A percentile compares a stretch with the other conserved stretches of the same genome.
phyloP scores from a whole-genome alignment of 2,888 invertebrate genomes.

The Cephonodes hylas region DNA sequence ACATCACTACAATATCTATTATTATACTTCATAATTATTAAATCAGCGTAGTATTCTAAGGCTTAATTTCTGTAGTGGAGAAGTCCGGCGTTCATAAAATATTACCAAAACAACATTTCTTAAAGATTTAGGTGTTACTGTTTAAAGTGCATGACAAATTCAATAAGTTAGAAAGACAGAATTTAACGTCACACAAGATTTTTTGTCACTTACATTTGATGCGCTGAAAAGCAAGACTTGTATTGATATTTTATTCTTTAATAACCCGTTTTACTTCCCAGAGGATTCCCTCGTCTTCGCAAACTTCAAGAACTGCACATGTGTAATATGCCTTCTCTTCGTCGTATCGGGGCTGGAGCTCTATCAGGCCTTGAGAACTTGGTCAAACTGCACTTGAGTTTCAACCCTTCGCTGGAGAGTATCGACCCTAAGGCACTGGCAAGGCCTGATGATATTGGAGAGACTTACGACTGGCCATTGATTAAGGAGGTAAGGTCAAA shows the following conservation, averaged over 20 bases:
- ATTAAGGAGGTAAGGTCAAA: conserved; percentile 79
- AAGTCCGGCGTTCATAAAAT: no score
- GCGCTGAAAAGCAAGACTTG: no score
- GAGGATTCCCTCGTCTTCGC: conserved; percentile 83
- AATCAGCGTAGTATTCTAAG: no score
- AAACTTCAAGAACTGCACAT: conserved; percentile 85
- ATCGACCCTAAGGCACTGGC: conserved; percentile 84
- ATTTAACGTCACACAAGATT: no score
- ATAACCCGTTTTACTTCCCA: conserved; percentile 43
- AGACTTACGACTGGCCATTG: conserved; percentile 83
- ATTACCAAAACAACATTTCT: no score
- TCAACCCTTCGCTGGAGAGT: conserved; percentile 82
- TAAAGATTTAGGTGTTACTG: no score
- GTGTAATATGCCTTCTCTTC: conserved; percentile 83
- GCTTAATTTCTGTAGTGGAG: no score
- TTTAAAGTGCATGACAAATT: no score
- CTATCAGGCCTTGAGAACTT: conserved; percentile 68
- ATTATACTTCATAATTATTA: no score
- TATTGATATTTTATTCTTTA: background rate
- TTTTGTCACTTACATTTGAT: no score
- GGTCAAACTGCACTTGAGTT: conserved; percentile 81
- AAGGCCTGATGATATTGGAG: conserved; percentile 68
- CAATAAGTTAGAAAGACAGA: no score
- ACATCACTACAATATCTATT: no score
- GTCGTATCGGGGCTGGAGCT: conserved; percentile 76